These are phyloP conservation scores for Trachelus troglodyta DNA, from an alignment of 2,888 invertebrate genomes.

Conservation along the genomic window DNA sequence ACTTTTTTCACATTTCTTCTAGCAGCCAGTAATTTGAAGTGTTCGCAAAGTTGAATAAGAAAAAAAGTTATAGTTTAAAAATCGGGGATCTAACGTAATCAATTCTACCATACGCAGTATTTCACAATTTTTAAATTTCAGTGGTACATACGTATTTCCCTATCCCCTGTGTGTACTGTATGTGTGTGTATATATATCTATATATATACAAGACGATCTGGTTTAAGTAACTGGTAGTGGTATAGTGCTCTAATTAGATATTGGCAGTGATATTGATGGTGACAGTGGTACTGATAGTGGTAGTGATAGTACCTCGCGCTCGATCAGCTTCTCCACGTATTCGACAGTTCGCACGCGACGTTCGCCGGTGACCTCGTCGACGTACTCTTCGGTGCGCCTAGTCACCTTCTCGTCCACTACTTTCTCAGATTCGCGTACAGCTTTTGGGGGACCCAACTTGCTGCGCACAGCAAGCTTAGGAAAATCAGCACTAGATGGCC, in stretches of 20 bases:
- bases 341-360: slow-evolving; percentile 90
- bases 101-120: neutral
- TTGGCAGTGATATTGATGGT: neutral
- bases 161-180: neutral
- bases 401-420: slow-evolving; percentile 90
- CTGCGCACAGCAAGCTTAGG: slow-evolving; percentile 91
- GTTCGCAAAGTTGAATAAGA: neutral
- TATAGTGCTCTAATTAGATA: neutral
- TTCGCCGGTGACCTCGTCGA: slow-evolving; percentile 87
- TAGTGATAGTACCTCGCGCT: slow-evolving; percentile 83
- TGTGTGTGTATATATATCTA: neutral
- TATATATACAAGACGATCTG: neutral
- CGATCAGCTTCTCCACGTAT: slow-evolving; percentile 95
- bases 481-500: slow-evolving; percentile 76
- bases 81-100: neutral
- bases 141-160: neutral
- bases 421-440: slow-evolving; percentile 90
- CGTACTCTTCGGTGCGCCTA: slow-evolving; percentile 86
- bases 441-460: slow-evolving; percentile 83
- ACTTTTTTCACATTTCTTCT: neutral
- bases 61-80: neutral
- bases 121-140: neutral
- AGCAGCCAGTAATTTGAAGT: neutral
- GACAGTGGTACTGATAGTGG: neutral
- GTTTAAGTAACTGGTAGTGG: neutral